A percentile compares a stretch with the other conserved stretches of the same genome.
Conservation (phyloP, 2,888 invertebrate genomes). For the Drosophila seclusa region DNA sequence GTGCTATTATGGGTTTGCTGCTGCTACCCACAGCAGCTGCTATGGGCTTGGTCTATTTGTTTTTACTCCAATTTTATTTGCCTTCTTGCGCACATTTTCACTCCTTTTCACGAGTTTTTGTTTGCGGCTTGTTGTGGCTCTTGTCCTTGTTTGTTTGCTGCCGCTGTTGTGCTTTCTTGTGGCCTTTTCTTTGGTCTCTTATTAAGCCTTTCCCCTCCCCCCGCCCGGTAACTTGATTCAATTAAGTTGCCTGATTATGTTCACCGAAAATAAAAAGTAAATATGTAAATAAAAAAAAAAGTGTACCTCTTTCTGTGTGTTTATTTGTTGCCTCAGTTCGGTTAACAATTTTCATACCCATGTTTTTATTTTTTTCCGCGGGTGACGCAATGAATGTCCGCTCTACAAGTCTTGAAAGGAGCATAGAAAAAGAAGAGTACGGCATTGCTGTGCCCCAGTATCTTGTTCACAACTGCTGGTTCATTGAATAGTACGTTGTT, state of each 20-base stretch:
- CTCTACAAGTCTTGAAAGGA: constrained; percentile 37
- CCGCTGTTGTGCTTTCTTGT: constrained; percentile 22
- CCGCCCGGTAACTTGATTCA: constrained; percentile 60
- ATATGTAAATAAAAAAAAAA: constrained; percentile 10
- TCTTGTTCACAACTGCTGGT: constrained; percentile 3
- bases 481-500: background rate
- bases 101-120: constrained; percentile 55
- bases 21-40: constrained; percentile 32
- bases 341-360: constrained; percentile 39
- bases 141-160: constrained; percentile 11
- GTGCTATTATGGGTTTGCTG: constrained; percentile 46
- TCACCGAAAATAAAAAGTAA: constrained; percentile 47
- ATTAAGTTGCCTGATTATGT: constrained; percentile 76
- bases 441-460: background rate
- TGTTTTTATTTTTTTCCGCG: constrained; percentile 17
- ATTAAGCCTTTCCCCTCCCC: constrained; percentile 29
- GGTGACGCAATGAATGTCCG: background rate
- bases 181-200: constrained; percentile 58
- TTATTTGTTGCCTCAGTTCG: constrained; percentile 11
- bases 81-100: constrained; percentile 66
- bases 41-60: constrained; percentile 55
- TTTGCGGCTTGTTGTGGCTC: constrained; percentile 34
- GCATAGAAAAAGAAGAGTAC: background rate
- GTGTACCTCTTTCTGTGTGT: background rate
- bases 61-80: constrained; percentile 75